Conservation (phyloP, 2,113 vertebrate species). For the Geococcyx californianus region DNA sequence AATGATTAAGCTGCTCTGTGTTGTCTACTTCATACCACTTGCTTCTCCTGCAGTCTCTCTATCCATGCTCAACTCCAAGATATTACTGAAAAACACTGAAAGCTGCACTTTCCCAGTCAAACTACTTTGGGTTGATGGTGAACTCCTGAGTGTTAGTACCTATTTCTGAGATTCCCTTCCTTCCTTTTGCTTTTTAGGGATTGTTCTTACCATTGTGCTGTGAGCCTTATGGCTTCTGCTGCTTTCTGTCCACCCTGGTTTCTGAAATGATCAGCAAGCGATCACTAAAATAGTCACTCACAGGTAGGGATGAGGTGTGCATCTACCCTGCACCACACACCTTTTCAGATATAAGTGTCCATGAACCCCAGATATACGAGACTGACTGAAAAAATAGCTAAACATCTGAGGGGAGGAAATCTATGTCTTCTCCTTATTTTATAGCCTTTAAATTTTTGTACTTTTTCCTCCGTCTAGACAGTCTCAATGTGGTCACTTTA, state of each 20-base stretch:
- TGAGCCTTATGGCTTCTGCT: neutral
- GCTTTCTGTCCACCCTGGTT: neutral
- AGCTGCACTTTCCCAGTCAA: neutral
- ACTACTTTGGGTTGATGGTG: neutral
- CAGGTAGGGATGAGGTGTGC: accelerated
- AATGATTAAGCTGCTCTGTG: neutral
- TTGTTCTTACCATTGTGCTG: neutral
- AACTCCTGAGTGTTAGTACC: neutral
- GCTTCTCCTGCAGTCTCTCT: neutral
- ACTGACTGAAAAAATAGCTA: neutral
- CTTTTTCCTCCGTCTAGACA: neutral
- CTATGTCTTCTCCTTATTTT: neutral
- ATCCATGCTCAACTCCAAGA: neutral
- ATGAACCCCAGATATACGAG: neutral
- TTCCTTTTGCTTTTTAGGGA: neutral
- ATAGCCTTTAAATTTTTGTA: neutral
- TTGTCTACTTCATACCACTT: neutral
- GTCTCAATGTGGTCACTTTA: neutral
- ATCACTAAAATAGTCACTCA: neutral
- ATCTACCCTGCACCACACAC: neutral
- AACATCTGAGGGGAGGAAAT: neutral
- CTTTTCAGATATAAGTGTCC: neutral
- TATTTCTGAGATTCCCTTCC: neutral
- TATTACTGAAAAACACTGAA: neutral
- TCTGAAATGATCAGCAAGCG: neutral